Percentiles rank a stretch among this genome's conserved stretches.
phyloP scores from a whole-genome alignment of 2,888 invertebrate species.

The Actias luna region DNA sequence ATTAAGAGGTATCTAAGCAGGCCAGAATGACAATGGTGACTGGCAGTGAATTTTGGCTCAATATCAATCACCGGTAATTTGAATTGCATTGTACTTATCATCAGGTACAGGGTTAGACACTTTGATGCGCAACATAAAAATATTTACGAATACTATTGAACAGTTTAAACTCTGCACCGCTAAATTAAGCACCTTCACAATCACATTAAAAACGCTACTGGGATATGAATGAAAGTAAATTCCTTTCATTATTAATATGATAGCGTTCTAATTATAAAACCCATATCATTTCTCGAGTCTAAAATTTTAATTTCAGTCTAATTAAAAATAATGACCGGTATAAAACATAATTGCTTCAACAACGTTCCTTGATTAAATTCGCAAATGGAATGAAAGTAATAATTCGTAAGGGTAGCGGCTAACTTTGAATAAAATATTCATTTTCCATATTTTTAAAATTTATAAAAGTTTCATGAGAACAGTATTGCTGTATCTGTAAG shows the following conservation, averaged over 20 bases:
- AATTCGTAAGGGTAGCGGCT: background rate
- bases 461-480: background rate
- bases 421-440: background rate
- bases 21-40: no score
- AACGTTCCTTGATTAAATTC: background rate
- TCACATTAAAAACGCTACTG: background rate
- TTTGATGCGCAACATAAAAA: no score
- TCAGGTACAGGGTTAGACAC: no score
- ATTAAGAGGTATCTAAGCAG: no score
- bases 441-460: background rate
- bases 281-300: background rate
- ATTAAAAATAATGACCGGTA: background rate
- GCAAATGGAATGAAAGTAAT: background rate
- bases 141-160: background rate
- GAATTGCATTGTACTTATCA: no score
- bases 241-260: no score
- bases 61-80: no score
- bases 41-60: no score
- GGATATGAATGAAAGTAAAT: background rate
- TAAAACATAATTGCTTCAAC: background rate
- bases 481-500: background rate
- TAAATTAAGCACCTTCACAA: background rate
- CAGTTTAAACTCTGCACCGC: background rate
- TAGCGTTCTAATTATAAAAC: background rate
- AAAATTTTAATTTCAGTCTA: background rate